Evolutionary conservation across 2,888 invertebrate genomes (phyloP).

Genomic region (Smittia sp.): DNA sequence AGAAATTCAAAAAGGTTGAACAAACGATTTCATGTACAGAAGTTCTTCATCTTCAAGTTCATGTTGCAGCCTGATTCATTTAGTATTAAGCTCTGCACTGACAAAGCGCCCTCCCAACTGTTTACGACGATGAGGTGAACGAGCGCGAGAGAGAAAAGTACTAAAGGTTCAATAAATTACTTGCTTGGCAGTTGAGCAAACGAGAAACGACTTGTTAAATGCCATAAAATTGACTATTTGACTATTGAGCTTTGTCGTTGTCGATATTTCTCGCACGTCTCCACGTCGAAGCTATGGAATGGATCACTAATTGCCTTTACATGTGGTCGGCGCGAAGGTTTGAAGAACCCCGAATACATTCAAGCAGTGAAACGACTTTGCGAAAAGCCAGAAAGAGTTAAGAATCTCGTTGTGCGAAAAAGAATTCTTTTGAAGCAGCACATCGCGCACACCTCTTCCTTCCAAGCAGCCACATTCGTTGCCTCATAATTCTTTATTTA

Average conservation of each 20-base stretch:
- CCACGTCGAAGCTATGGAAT: background rate
- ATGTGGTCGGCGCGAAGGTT: background rate
- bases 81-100: background rate
- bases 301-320: constrained; percentile 23
- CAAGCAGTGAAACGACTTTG: background rate
- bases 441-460: constrained; percentile 27
- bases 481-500: constrained; percentile 31
- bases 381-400: background rate
- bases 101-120: background rate
- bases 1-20: no score
- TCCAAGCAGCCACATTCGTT: constrained; percentile 23
- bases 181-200: background rate
- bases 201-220: constrained; percentile 22
- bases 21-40: no score
- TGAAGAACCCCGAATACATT: background rate
- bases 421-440: constrained; percentile 9
- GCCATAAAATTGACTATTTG: constrained; percentile 27
- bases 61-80: background rate
- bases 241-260: constrained; percentile 1
- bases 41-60: no score
- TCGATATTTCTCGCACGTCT: constrained; percentile 22
- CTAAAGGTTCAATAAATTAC: constrained; percentile 19
- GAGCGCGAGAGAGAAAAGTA: background rate
- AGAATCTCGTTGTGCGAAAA: constrained; percentile 1
- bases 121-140: background rate